Percentiles rank a stretch among this genome's conserved stretches.
Conservation (phyloP, 2,113 vertebrate genomes). For the Zeus faber region DNA sequence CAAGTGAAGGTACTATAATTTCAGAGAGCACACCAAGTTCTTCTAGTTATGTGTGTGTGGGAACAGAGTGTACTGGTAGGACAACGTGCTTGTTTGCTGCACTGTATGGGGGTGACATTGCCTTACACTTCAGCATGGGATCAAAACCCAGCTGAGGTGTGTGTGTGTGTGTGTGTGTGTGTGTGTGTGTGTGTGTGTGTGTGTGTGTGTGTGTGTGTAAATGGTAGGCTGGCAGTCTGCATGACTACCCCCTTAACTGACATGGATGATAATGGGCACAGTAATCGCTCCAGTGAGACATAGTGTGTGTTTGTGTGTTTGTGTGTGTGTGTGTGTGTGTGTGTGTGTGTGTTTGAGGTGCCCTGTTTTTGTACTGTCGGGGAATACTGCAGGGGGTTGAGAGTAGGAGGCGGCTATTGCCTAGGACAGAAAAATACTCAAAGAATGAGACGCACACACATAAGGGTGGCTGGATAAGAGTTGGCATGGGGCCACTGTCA, state of each 20-base stretch:
- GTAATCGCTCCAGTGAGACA: slow-evolving; percentile 46
- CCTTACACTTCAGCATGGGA: slow-evolving; percentile 10
- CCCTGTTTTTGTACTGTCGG: neutral
- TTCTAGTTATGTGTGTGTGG: slow-evolving; percentile 14
- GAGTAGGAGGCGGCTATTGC: neutral
- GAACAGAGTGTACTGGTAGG: slow-evolving; percentile 2
- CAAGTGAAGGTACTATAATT: no score
- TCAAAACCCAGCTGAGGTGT: slow-evolving; percentile 32
- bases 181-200: no score
- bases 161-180: slow-evolving; percentile 18
- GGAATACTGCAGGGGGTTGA: neutral
- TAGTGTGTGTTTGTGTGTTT: slow-evolving; percentile 11
- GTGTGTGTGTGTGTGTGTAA: no score
- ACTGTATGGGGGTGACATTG: slow-evolving; percentile 24
- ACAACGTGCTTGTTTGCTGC: slow-evolving; percentile 6
- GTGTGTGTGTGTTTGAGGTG: slow-evolving; percentile 29
- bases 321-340: slow-evolving; percentile 20
- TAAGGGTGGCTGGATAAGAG: neutral
- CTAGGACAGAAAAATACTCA: slow-evolving; percentile 18
- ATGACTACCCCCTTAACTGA: slow-evolving; percentile 57
- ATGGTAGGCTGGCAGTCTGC: slow-evolving; percentile 35
- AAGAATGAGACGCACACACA: neutral
- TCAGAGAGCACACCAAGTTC: no score
- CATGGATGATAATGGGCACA: slow-evolving; percentile 59
- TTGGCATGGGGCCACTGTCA: slow-evolving; percentile 14